Evolutionary conservation across 2,888 invertebrate species (phyloP).

Genomic region (Tineola bisselliella): DNA sequence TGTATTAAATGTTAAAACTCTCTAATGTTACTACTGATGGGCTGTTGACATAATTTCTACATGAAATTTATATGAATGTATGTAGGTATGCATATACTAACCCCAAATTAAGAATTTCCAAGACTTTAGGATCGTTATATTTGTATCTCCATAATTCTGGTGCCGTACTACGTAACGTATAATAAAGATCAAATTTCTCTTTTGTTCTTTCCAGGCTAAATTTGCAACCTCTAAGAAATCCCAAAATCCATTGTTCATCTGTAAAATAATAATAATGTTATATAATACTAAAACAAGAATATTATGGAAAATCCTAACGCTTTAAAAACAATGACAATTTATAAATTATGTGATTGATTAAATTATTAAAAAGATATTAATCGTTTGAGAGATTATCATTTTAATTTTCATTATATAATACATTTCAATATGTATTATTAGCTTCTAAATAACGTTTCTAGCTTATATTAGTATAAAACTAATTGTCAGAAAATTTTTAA

Average conservation of each 20-base stretch:
- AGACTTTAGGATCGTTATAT: slow-evolving; percentile 28
- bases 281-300: neutral
- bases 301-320: neutral
- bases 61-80: too few relatives aligned
- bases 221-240: slow-evolving; percentile 64
- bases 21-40: too few relatives aligned
- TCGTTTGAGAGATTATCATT: neutral
- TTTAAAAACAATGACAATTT: neutral
- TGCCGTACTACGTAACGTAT: slow-evolving; percentile 44
- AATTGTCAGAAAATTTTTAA: neutral
- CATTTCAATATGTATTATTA: neutral
- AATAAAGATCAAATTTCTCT: slow-evolving; percentile 59
- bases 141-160: slow-evolving; percentile 47
- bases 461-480: too few relatives aligned
- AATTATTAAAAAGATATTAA: neutral
- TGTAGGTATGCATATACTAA: too few relatives aligned
- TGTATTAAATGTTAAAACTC: too few relatives aligned
- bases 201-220: slow-evolving; percentile 62
- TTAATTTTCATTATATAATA: neutral
- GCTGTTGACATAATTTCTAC: too few relatives aligned
- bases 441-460: too few relatives aligned
- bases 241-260: slow-evolving; percentile 59
- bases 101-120: slow-evolving; percentile 24
- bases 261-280: slow-evolving; percentile 13
- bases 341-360: neutral